Evolutionary conservation across 2,888 invertebrate species (phyloP).

Genomic region (Hedya salicella): DNA sequence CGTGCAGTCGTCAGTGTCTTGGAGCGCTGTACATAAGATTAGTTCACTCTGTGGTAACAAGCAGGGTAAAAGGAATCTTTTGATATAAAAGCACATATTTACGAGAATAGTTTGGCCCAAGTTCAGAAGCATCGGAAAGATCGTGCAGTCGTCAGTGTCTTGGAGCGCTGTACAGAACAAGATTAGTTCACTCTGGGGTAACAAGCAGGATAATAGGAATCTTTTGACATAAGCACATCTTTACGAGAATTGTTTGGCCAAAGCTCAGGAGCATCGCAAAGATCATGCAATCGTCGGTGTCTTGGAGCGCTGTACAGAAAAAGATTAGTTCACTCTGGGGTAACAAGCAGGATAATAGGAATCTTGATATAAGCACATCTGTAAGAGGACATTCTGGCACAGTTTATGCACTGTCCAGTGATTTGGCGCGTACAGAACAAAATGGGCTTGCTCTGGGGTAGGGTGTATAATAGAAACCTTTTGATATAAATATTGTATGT

Average conservation of each 20-base stretch:
- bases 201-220: constrained; percentile 61
- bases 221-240: constrained; percentile 49
- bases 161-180: constrained; percentile 68
- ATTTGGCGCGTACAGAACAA: background rate
- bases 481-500: too few relatives aligned
- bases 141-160: constrained; percentile 64
- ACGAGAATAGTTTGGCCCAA: constrained; percentile 66
- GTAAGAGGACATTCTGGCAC: too few relatives aligned
- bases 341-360: background rate
- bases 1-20: constrained; percentile 63
- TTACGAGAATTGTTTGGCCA: background rate
- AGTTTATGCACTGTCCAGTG: background rate
- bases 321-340: background rate
- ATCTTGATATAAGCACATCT: background rate
- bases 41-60: constrained; percentile 59
- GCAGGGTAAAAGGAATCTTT: constrained; percentile 57
- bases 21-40: constrained; percentile 67
- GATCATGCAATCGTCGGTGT: background rate
- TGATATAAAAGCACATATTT: constrained; percentile 47
- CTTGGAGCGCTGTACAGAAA: background rate
- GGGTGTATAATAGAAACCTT: background rate
- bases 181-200: constrained; percentile 60
- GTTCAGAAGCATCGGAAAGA: constrained; percentile 60
- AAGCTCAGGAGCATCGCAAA: background rate
- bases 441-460: background rate